Conservation (phyloP, 2,113 vertebrate species). For the Phylloscopus trochiloides region DNA sequence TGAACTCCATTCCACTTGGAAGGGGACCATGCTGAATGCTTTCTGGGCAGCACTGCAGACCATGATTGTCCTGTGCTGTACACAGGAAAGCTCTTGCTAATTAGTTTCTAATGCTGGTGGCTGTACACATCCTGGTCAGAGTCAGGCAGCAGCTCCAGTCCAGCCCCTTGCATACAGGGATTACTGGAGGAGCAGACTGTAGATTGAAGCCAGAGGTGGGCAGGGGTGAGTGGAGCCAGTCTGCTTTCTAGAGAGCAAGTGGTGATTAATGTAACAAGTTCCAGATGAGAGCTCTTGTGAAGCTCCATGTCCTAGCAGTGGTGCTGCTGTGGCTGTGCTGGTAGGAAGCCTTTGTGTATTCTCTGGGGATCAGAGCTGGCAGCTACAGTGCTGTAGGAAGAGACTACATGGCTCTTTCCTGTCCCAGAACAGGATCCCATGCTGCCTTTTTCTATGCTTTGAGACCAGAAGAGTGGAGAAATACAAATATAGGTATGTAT, state of each 20-base stretch:
- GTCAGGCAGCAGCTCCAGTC: not conserved
- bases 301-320: rapidly evolving
- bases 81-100: slow-evolving; percentile 2
- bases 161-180: not conserved
- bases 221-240: slow-evolving; percentile 32
- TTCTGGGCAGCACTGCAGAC: not conserved
- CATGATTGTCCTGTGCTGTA: not conserved
- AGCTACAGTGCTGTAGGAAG: not conserved
- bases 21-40: not conserved
- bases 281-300: slow-evolving; percentile 53
- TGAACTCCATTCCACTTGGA: not conserved
- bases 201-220: slow-evolving; percentile 47
- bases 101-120: slow-evolving; percentile 3
- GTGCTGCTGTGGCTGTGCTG: not conserved
- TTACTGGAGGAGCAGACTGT: not conserved
- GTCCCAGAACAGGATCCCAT: not conserved
- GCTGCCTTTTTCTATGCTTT: not conserved
- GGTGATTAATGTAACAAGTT: slow-evolving; percentile 5
- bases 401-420: not conserved
- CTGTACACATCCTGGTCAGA: not conserved
- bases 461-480: not conserved
- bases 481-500: not conserved
- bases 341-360: not conserved
- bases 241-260: slow-evolving; percentile 24
- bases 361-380: not conserved